Conservation (phyloP, 2,888 invertebrate genomes). For the Melanargia galathea region DNA sequence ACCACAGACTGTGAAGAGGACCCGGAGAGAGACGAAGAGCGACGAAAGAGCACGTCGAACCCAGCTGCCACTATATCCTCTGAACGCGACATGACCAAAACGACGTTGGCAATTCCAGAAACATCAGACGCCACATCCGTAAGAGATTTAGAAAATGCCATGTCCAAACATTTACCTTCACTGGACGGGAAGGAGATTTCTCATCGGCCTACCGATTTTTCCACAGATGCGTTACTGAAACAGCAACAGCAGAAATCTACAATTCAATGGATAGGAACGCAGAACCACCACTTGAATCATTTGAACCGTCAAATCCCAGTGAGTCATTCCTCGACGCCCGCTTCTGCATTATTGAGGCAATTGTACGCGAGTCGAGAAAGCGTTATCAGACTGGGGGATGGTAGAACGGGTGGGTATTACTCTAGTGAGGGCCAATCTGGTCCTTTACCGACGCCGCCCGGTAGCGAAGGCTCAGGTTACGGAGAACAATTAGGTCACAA, state of each 20-base stretch:
- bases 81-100: conserved; percentile 70
- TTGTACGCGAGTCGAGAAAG: conserved; percentile 97
- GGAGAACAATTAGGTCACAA: conserved; percentile 84
- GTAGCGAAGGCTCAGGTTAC: conserved; percentile 90
- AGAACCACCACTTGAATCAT: conserved; percentile 84
- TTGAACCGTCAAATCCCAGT: conserved; percentile 83
- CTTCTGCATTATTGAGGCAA: conserved; percentile 93
- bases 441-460: conserved; percentile 94
- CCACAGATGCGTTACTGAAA: conserved; percentile 91
- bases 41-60: conserved; percentile 73
- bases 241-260: conserved; percentile 89
- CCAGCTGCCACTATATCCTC: conserved; percentile 70
- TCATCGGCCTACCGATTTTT: conserved; percentile 92
- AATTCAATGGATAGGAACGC: conserved; percentile 97
- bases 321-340: conserved; percentile 86
- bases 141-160: conserved; percentile 96
- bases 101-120: conserved; percentile 68
- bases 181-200: conserved; percentile 80
- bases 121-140: conserved; percentile 85
- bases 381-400: conserved; percentile 88
- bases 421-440: conserved; percentile 85
- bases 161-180: conserved; percentile 95
- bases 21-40: conserved; percentile 69
- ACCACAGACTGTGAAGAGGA: conserved; percentile 74
- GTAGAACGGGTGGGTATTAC: conserved; percentile 74